Evolutionary conservation across 2,888 invertebrate genomes (phyloP), one percentile per base, ranked within the genome.

Genomic region (Cheiracanthium punctorium): DNA sequence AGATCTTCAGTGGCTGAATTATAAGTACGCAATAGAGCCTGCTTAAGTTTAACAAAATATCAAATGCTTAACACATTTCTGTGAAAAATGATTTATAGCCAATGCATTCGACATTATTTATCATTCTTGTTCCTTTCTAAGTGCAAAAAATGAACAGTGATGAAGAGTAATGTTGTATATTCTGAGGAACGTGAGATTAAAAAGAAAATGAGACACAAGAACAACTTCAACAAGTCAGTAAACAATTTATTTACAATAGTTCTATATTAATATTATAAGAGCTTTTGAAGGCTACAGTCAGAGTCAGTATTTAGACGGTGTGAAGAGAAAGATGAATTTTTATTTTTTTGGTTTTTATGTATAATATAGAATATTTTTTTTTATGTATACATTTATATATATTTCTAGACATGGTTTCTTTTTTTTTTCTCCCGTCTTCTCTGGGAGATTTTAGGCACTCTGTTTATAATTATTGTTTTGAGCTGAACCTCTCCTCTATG

Each of bases 231-330:
- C 87, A 87, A 87, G 48, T 81, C 65, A 76, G 81, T 87, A 87
- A 87, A 87, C 87, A 87, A 87, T 87, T 87, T 87, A 87, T 87
- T 81, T 87, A 87, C 87, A 87, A 81, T 81, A 81, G 70, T 81
- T 81, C 75, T 79, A 79, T 74, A 69, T 70, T 70, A 80, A 76
- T 82, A 67, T 37, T 73, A 73, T 73, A 73, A 81, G 80, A 87
- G 74, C 76, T n/a, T 37, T 84, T 85, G 43, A 58, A 80, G 69
- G 67, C 81, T 87, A 87, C 81, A 85, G 74, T 85, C 84, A 84
- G 64, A 71, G 58, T 80, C 73, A 65, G 70, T 73, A 52, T 48
- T n/a, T 48, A 71, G 76, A 80, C 80, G 80, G 65, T 80, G 85
- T 80, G 80, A 86, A 86, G 80, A 85, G 76, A 86, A 85, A 82